Evolutionary conservation across 1,140 invertebrate genomes (phyloP).

Genomic region (Macrosteles quadrilineatus): DNA sequence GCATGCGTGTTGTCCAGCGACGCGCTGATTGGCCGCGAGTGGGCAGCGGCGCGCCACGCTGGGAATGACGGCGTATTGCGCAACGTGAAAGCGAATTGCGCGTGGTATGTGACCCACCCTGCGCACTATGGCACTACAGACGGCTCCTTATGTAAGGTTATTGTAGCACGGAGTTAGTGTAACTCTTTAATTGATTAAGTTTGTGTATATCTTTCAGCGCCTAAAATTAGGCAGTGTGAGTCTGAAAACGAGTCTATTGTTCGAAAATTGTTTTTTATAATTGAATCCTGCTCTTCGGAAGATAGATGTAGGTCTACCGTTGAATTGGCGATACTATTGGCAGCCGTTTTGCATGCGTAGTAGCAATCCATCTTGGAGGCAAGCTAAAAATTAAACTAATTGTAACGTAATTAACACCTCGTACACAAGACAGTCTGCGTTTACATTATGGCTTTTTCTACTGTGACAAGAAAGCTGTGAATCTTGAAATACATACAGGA

Average conservation of each 20-base stretch:
- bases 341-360: too few species aligned
- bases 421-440: too few species aligned
- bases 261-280: background rate
- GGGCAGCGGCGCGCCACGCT: background rate
- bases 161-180: background rate
- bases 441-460: too few species aligned
- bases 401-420: too few species aligned
- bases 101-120: slow-evolving; percentile 2
- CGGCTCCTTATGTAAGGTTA: background rate
- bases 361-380: too few species aligned
- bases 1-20: too few species aligned
- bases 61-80: background rate
- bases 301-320: too few species aligned
- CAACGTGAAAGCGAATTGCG: background rate
- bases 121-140: background rate
- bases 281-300: background rate
- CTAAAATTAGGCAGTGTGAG: background rate
- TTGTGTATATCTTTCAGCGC: background rate
- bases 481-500: too few species aligned
- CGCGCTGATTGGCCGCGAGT: background rate
- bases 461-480: too few species aligned
- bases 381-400: too few species aligned
- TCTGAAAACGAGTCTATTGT: background rate
- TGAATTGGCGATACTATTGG: too few species aligned
- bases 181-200: background rate